phyloP scores from a whole-genome alignment of 2,113 vertebrate species.

The Halichoeres trimaculatus region DNA sequence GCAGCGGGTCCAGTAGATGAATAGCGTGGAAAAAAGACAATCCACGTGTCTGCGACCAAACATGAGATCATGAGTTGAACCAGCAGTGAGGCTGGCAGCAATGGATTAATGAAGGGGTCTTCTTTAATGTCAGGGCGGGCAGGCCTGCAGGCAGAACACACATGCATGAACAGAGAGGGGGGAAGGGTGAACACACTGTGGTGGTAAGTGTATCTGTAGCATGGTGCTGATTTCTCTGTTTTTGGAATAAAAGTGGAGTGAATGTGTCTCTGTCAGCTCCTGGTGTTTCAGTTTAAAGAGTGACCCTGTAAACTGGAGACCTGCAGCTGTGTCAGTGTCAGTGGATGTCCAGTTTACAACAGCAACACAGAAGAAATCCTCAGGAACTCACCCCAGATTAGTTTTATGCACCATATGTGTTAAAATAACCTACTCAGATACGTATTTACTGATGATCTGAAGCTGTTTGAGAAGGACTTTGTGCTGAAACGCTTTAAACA shows the following conservation, averaged over 20 bases:
- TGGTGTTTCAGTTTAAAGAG: too few relatives aligned
- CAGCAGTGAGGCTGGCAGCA: slow-evolving; percentile 42
- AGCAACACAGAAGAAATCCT: too few relatives aligned
- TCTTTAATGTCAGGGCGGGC: slow-evolving; percentile 38
- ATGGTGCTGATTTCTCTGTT: background rate
- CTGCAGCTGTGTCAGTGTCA: too few relatives aligned
- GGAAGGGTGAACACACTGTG: background rate
- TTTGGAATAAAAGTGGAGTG: background rate
- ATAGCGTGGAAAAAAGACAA: slow-evolving; percentile 23
- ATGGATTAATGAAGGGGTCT: slow-evolving; percentile 39
- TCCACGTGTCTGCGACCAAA: slow-evolving; percentile 40
- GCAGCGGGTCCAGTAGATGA: slow-evolving; percentile 27
- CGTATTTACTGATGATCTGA: too few relatives aligned
- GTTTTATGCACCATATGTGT: too few relatives aligned
- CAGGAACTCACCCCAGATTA: too few relatives aligned
- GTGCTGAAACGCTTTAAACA: too few relatives aligned
- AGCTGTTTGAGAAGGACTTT: too few relatives aligned
- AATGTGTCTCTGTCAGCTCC: too few relatives aligned
- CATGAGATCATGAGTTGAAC: slow-evolving; percentile 54
- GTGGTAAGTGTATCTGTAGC: background rate
- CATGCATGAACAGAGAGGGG: background rate
- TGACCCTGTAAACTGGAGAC: too few relatives aligned
- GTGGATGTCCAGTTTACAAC: too few relatives aligned
- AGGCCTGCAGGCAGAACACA: slow-evolving; percentile 13
- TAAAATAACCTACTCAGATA: background rate